A percentile compares a stretch with the other conserved stretches of the same genome.
These are phyloP conservation scores for Dissostichus mawsoni DNA, from an alignment of 2,113 vertebrate genomes.

Conservation along the genomic window DNA sequence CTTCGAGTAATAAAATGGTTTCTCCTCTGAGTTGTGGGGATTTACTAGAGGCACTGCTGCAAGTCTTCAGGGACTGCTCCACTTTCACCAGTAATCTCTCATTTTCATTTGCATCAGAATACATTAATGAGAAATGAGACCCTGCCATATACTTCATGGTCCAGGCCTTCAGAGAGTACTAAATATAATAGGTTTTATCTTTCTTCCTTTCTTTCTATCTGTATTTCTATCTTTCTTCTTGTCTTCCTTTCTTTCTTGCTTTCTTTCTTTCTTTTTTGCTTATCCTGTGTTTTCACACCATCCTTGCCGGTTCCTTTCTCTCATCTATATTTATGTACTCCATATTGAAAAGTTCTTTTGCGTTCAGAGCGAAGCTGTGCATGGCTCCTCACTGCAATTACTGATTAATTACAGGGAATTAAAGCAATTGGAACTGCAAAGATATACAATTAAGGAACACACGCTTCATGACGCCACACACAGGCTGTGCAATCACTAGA, in stretches of 20 bases:
- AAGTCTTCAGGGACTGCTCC: conserved; percentile 52
- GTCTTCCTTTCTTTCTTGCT: conserved; percentile 18
- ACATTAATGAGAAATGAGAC: conserved; percentile 73
- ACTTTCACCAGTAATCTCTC: conserved; percentile 68
- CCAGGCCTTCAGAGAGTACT: conserved; percentile 59
- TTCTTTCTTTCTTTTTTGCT: conserved; percentile 27
- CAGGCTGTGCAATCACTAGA: conserved; percentile 75
- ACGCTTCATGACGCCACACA: conserved; percentile 82
- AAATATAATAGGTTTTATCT: conserved; percentile 58
- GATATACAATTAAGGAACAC: conserved; percentile 87
- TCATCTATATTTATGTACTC: conserved; percentile 86
- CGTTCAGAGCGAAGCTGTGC: conserved; percentile 79
- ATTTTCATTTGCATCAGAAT: conserved; percentile 67
- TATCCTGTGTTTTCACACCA: conserved; percentile 58
- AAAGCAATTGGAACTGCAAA: conserved; percentile 88
- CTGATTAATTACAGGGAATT: conserved; percentile 90
- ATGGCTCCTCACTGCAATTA: conserved; percentile 85
- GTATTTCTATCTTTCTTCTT: conserved; percentile 20
- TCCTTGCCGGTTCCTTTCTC: conserved; percentile 57
- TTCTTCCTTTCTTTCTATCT: conserved; percentile 16
- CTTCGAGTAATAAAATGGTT: conserved; percentile 17
- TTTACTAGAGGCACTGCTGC: conserved; percentile 38
- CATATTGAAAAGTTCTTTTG: conserved; percentile 84
- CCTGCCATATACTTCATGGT: conserved; percentile 52
- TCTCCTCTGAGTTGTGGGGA: conserved; percentile 18